These are phyloP conservation scores for Acrobasis suavella DNA, from an alignment of 2,888 invertebrate genomes.

Conservation along the genomic window DNA sequence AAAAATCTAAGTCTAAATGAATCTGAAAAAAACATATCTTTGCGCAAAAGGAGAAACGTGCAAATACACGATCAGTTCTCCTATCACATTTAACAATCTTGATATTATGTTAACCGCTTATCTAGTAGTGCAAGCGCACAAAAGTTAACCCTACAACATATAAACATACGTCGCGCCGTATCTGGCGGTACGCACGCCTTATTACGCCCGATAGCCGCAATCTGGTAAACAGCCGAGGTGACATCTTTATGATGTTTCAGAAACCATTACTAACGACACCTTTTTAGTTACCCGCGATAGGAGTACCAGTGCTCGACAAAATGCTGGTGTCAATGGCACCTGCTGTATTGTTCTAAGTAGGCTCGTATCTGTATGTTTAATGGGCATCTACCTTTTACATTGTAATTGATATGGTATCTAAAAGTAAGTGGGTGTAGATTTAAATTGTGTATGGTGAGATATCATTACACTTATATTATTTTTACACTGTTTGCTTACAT, in stretches of 20 bases:
- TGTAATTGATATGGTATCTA: slow-evolving; percentile 14
- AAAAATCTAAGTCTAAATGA: too few species aligned
- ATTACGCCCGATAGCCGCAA: slow-evolving; percentile 71
- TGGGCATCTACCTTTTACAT: background rate
- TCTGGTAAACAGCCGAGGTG: slow-evolving; percentile 73
- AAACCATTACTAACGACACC: slow-evolving; percentile 82
- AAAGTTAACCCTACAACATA: slow-evolving; percentile 20
- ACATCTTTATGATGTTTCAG: slow-evolving; percentile 82
- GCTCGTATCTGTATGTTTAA: slow-evolving; percentile 4
- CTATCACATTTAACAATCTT: background rate
- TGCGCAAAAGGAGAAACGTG: background rate
- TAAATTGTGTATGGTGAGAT: background rate
- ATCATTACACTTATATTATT: too few species aligned
- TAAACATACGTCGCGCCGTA: slow-evolving; percentile 33
- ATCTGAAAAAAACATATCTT: background rate
- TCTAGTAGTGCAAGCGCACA: slow-evolving; percentile 8
- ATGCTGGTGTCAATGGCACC: slow-evolving; percentile 59
- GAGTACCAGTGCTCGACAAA: slow-evolving; percentile 63
- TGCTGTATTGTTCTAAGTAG: slow-evolving; percentile 30
- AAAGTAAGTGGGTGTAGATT: background rate
- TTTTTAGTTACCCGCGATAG: slow-evolving; percentile 80
- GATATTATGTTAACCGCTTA: background rate
- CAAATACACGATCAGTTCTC: too few species aligned
- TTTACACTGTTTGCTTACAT: too few species aligned
- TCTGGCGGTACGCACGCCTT: slow-evolving; percentile 58